Evolutionary conservation across 2,888 invertebrate genomes (phyloP).

Genomic region (Nemoura dubitans): DNA sequence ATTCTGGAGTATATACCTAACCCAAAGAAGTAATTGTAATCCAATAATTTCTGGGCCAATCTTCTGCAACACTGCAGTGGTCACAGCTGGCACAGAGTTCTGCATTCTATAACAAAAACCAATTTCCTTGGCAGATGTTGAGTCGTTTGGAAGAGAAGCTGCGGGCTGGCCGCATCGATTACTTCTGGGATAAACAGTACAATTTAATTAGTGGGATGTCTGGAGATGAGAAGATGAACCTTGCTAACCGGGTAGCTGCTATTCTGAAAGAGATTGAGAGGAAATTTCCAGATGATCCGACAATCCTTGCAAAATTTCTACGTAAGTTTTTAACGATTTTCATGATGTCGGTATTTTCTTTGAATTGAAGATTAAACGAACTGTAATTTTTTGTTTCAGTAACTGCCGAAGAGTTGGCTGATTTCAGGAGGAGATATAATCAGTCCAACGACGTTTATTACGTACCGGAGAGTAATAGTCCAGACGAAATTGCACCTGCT

Average conservation of each 20-base stretch:
- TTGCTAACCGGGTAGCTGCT: not conserved
- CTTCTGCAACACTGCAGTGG: too few species aligned
- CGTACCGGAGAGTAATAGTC: not conserved
- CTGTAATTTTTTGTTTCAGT: not conserved
- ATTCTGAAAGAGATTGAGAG: slow-evolving; percentile 41
- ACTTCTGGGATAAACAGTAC: slow-evolving; percentile 63
- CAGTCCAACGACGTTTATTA: not conserved
- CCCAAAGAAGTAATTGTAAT: too few species aligned
- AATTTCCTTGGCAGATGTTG: slow-evolving; percentile 59
- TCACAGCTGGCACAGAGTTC: too few species aligned
- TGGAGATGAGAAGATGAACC: not conserved
- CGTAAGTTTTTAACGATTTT: slow-evolving; percentile 27
- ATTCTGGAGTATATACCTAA: too few species aligned
- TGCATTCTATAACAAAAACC: too few species aligned
- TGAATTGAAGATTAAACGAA: not conserved
- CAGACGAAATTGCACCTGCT: not conserved
- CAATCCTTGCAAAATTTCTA: slow-evolving; percentile 28
- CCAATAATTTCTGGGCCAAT: too few species aligned
- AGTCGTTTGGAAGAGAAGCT: slow-evolving; percentile 59
- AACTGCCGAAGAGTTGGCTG: not conserved
- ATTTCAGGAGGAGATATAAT: not conserved
- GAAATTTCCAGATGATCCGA: slow-evolving; percentile 20
- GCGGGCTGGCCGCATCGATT: slow-evolving; percentile 57
- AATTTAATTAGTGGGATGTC: slow-evolving; percentile 59
- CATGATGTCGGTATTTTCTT: not conserved